Base-by-base conservation (phyloP, 2,888 invertebrate species). In the Synanthedon vespiformis region DNA sequence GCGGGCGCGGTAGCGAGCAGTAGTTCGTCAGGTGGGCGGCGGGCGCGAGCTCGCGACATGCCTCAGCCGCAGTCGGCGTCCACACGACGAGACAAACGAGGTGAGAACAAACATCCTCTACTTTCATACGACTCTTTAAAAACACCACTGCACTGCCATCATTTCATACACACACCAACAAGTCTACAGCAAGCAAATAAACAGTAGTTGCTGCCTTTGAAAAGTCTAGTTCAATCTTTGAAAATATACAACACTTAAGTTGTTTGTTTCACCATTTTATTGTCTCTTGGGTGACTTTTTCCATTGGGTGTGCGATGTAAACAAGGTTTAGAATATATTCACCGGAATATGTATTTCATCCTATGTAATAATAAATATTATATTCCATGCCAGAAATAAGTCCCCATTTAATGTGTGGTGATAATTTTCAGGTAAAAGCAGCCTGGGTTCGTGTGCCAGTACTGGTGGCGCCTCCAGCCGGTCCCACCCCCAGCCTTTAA, bases 371-470 rank as follows among this genome's bases (percentile, higher is more conserved):
- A 18, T 27, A 27, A 27, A 44, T 5, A 51, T 13, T 27, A 44
- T 5, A 51, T 13, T 27, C 27, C 27, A 27, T 27, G 6, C 27
- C 27, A 27, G 27, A 14, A 48, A 48, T 48, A 16, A 16, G 22
- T 16, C n/a, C 22, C 12, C 16, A 51, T 51, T 53, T 48, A 27
- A 27, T 8, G 27, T 27, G 2, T 27, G 6, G 34, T 34, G 2
- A 34, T 34, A 34, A 34, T 58, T 52, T 53, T 49, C 67, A 87
- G 88, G 88, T 67, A 88, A 88, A 85, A 83, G 75, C 88, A 88
- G 86, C 88, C 92, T 89, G 90, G 90, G 90, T 90, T 92, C 90
- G 83, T 91, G 91, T 81, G 91, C 90, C 69, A 91, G 90, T 70
- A 80, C 83, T 72, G 88, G 88, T 65, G 88, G 85, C 75, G 84